Base-by-base conservation (phyloP, 2,113 vertebrate species). In the Numida meleagris region DNA sequence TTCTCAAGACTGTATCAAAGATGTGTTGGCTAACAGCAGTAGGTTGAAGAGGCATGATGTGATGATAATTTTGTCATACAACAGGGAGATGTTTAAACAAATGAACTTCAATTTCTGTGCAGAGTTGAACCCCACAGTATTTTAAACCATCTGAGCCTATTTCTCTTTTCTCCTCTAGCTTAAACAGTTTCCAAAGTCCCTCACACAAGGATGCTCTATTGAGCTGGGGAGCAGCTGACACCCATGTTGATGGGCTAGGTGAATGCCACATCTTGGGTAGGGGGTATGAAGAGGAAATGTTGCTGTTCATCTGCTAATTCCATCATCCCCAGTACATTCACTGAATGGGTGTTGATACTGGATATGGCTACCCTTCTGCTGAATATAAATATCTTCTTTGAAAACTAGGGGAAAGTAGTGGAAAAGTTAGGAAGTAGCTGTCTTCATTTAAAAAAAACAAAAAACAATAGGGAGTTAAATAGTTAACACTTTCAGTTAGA, bases 11-110 rank as follows among this genome's bases (percentile, higher is more conserved):
- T 19, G 4, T 61, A 67, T 65, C 31, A 65, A 58, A 73, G 9
- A 91, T 59, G 7, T 14, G 8, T 17, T 68, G 23, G 8, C 3
- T 85, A 38, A 40, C 10, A 50, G 11, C 15, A 7, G 17, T 42
- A 48, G 8, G 14, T 53, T 78, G n/a, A 79, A 36, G 21, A 78
- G 21, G 11, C 25, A 67, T 42, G 21, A 63, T 46, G 27, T 4
- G 4, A 8, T 31, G 0, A 0, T 74, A 63, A 59, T 24, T 84
- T 13, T 55, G 29, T 78, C 62, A 18, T 45, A 13, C 43, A 61
- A 36, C 2, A 43, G 23, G 13, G 7, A 50, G 20, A 43, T 82
- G 73, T 78, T 34, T 34, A 74, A 70, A 78, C 11, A 1, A 68
- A 67, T 67, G 5, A 67, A 62, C 17, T 62, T 16, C 67, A 42